Evolutionary conservation across 2,113 vertebrate species (phyloP), one percentile per base, ranked within the genome.

Genomic region (Urocitellus parryii): DNA sequence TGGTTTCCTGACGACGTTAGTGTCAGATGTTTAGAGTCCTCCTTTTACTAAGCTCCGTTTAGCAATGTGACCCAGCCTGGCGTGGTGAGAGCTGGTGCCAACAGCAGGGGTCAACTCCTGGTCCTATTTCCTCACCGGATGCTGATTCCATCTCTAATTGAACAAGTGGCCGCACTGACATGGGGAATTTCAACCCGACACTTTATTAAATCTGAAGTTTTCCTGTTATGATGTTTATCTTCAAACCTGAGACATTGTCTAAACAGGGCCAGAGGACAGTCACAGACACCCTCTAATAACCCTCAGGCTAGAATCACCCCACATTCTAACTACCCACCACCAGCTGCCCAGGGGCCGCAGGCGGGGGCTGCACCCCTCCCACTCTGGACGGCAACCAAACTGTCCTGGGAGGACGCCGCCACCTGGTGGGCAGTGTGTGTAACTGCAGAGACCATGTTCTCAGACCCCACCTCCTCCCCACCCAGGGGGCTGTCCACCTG

Each of bases 401-500:
- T 87, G 48, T 42, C 67, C 51, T 58, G 4, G 70, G 68, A 77
- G 29, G 81, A 72, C 14, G 53, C 58, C 34, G 2, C 27, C 72
- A 56, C 63, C n/a, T 74, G 25, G 70, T 2, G 78, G 87, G 37
- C 2, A 73, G 42, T 56, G 18, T 8, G 32, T 25, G 63, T 56
- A 37, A 39, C 78, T 48, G 72, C 37, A 32, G 10, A 2, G 2
- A 42, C n/a, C 37, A 5, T 37, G 2, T 11, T 8, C 42, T 14
- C 8, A 24, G 29, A 56, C 0, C 7, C 12, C 2, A 0, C 5
- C 1, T 3, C 27, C 2, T 2, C 2, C 37, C 14, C 67, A 70
- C 37, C 56, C 17, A 0, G 11, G 1, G 16, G 22, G 1, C 1
- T 14, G 4, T 29, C 1, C 5, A 12, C 5, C 0, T 1, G 16